phyloP scores from a whole-genome alignment of 2,888 invertebrate genomes.

The Ophonus ardosiacus region DNA sequence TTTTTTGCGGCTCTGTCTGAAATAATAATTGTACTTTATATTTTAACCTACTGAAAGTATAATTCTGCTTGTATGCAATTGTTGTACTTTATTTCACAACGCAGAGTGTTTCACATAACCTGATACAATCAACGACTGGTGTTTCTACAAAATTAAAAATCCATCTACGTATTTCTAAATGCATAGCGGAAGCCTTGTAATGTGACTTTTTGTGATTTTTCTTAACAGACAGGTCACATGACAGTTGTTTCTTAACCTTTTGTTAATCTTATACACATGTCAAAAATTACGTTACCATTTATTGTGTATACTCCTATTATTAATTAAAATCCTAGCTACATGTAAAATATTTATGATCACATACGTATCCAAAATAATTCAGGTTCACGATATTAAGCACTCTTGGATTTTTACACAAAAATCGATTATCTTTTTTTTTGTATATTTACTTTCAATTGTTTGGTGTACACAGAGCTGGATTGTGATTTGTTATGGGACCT shows the following conservation, averaged over 20 bases:
- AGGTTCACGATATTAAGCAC: conserved; percentile 53
- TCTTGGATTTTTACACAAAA: conserved; percentile 49
- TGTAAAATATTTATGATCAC: conserved; percentile 56
- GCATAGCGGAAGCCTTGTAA: conserved; percentile 61
- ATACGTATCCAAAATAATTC: conserved; percentile 61
- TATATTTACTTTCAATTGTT: conserved; percentile 34
- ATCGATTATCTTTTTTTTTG: conserved; percentile 50
- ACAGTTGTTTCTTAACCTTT: conserved; percentile 53
- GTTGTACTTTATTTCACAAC: conserved; percentile 54
- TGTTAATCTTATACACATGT: conserved; percentile 59
- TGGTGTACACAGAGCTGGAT: conserved; percentile 39
- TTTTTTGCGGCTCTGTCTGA: no score
- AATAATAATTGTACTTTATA: conserved; percentile 3
- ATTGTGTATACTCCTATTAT: conserved; percentile 58
- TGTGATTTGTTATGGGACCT: conserved; percentile 4
- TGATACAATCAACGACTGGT: conserved; percentile 58
- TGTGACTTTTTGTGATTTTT: conserved; percentile 50
- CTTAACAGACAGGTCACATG: conserved; percentile 55
- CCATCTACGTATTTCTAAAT: conserved; percentile 51
- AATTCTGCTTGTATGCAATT: conserved; percentile 33
- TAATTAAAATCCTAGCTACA: conserved; percentile 58
- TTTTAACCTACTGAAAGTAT: neutral
- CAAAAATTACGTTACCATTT: conserved; percentile 62
- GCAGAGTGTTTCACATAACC: conserved; percentile 58
- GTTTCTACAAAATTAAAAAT: conserved; percentile 52